Evolutionary conservation across 1,140 invertebrate species (phyloP).

Genomic region (Drosophila santomea): DNA sequence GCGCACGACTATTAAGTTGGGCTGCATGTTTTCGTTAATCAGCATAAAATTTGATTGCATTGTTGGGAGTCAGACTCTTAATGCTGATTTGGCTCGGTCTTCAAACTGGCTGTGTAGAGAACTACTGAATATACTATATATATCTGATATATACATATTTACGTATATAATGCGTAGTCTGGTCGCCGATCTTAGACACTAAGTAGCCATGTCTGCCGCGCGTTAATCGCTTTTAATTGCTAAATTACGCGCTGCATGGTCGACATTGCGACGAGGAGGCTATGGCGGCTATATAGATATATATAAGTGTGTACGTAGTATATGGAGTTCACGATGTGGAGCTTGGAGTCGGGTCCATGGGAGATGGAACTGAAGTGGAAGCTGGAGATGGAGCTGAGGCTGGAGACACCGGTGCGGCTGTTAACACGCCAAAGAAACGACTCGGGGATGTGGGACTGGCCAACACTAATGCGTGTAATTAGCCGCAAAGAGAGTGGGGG

Average conservation of each 20-base stretch:
- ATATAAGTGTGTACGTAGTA: neutral
- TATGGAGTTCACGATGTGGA: too few relatives aligned
- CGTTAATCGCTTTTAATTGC: constrained; percentile 83
- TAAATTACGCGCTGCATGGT: constrained; percentile 78
- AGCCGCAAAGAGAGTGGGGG: constrained; percentile 55
- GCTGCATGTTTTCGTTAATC: constrained; percentile 53
- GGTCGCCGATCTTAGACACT: constrained; percentile 57
- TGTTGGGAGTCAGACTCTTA: constrained; percentile 35
- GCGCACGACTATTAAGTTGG: constrained; percentile 19
- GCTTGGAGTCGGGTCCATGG: too few relatives aligned
- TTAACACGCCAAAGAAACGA: constrained; percentile 48
- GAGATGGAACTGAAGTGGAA: neutral
- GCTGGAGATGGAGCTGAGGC: constrained; percentile 1
- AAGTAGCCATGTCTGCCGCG: constrained; percentile 61
- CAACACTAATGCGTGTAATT: constrained; percentile 82
- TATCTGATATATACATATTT: too few relatives aligned
- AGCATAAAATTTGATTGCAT: constrained; percentile 70
- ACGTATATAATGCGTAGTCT: constrained; percentile 9
- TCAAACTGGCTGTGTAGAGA: constrained; percentile 37
- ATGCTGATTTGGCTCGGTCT: constrained; percentile 27
- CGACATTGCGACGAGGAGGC: constrained; percentile 51
- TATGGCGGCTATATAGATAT: constrained; percentile 1
- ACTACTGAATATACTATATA: neutral
- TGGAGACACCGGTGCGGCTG: constrained; percentile 47
- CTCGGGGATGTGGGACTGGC: constrained; percentile 46